Conservation (phyloP, 2,888 invertebrate species). For the Drosophila testacea region DNA sequence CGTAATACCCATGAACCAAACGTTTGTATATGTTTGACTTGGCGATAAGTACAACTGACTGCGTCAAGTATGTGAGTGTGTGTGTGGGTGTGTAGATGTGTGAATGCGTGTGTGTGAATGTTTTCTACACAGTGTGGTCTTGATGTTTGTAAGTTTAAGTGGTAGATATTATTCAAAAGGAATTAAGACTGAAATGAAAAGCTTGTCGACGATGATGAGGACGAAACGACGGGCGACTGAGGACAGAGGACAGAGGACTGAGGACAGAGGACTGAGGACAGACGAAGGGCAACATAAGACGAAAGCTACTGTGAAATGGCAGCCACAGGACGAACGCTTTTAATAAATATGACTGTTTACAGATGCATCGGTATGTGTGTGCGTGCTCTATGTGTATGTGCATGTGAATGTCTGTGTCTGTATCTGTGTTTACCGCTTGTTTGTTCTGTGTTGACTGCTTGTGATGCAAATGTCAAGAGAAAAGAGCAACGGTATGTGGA, state of each 20-base stretch:
- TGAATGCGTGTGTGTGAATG: slow-evolving; percentile 21
- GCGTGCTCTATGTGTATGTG: slow-evolving; percentile 21
- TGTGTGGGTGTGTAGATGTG: slow-evolving; percentile 19
- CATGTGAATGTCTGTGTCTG: slow-evolving; percentile 21
- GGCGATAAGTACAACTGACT: slow-evolving; percentile 53
- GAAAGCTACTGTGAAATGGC: slow-evolving; percentile 39
- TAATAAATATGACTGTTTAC: slow-evolving; percentile 71
- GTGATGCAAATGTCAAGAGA: slow-evolving; percentile 69
- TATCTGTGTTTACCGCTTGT: slow-evolving; percentile 48
- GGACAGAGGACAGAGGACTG: neutral
- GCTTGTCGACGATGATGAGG: slow-evolving; percentile 65
- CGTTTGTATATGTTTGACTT: slow-evolving; percentile 38
- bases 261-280: neutral
- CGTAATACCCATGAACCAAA: slow-evolving; percentile 18
- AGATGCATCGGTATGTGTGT: slow-evolving; percentile 31
- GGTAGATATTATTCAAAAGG: slow-evolving; percentile 80
- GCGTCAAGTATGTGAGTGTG: slow-evolving; percentile 25
- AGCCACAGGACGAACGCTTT: slow-evolving; percentile 68
- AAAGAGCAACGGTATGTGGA: slow-evolving; percentile 62
- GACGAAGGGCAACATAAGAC: slow-evolving; percentile 1
- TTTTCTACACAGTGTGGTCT: slow-evolving; percentile 51
- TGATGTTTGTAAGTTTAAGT: slow-evolving; percentile 79
- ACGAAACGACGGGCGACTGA: slow-evolving; percentile 5
- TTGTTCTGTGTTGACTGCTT: slow-evolving; percentile 62
- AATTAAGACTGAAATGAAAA: slow-evolving; percentile 78